Percentiles rank a stretch among this genome's conserved stretches.
Evolutionary conservation across 2,888 invertebrate species (phyloP).

Genomic region (Chalcis sispes): DNA sequence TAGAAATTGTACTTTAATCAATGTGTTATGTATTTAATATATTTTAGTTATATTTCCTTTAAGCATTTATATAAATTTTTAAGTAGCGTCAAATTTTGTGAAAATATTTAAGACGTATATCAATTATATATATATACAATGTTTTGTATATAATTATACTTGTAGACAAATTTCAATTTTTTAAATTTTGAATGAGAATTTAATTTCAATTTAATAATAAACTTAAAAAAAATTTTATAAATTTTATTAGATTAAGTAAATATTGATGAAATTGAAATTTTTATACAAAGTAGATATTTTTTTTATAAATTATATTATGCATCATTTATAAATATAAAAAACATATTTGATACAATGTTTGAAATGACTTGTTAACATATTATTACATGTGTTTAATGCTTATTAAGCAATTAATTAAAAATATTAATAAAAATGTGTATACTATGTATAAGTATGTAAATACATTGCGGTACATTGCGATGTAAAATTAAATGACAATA

Average conservation of each 20-base stretch:
- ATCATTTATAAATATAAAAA: slow-evolving; percentile 5
- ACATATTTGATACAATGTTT: slow-evolving; percentile 15
- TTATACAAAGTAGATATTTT: slow-evolving; percentile 18
- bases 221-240: slow-evolving; percentile 37
- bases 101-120: neutral
- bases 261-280: slow-evolving; percentile 24
- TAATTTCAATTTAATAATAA: slow-evolving; percentile 17
- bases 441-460: slow-evolving; percentile 33
- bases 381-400: slow-evolving; percentile 20
- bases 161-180: slow-evolving; percentile 39
- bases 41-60: slow-evolving; percentile 18
- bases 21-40: slow-evolving; percentile 35
- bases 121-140: too few relatives aligned
- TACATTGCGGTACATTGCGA: slow-evolving; percentile 12
- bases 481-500: slow-evolving; percentile 33
- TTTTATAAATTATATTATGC: slow-evolving; percentile 8
- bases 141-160: neutral
- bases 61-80: slow-evolving; percentile 7
- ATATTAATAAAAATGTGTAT: slow-evolving; percentile 23
- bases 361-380: slow-evolving; percentile 16
- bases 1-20: slow-evolving; percentile 44
- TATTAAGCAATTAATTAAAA: slow-evolving; percentile 21
- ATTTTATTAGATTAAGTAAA: slow-evolving; percentile 29
- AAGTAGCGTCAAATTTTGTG: slow-evolving; percentile 18
- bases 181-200: slow-evolving; percentile 20